Percentiles rank a stretch among this genome's conserved stretches.
phyloP scores from a whole-genome alignment of 1,140 invertebrate genomes.

The Drosophila rufa region DNA sequence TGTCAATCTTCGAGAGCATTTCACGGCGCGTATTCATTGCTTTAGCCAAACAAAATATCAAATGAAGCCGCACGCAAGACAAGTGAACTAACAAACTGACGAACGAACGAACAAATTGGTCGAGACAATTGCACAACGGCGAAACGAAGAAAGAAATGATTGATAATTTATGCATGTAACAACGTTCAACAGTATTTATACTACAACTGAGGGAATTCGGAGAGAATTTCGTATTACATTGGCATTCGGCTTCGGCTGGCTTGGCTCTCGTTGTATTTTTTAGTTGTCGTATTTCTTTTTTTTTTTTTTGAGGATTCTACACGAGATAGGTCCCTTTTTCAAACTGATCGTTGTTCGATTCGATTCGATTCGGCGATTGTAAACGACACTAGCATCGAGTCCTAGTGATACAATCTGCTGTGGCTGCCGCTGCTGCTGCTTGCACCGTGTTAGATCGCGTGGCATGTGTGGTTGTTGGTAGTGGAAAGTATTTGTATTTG shows the following conservation, averaged over 20 bases:
- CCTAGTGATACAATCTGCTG: constrained; percentile 45
- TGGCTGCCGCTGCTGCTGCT: constrained; percentile 30
- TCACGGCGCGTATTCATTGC: constrained; percentile 26
- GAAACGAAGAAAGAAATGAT: constrained; percentile 59
- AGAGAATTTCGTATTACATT: constrained; percentile 40
- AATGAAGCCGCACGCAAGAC: constrained; percentile 62
- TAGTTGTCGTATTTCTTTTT: constrained; percentile 28
- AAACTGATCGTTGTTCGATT: constrained; percentile 47
- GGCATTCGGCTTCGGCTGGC: constrained; percentile 6
- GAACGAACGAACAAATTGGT: constrained; percentile 58
- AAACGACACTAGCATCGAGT: constrained; percentile 30
- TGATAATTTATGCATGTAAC: constrained; percentile 42
- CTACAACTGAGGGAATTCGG: constrained; percentile 22
- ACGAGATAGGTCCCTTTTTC: constrained; percentile 30
- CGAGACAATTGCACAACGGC: constrained; percentile 62
- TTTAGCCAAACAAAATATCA: constrained; percentile 46
- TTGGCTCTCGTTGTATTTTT: constrained; percentile 14
- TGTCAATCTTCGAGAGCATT: constrained; percentile 36
- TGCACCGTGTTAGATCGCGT: constrained; percentile 40
- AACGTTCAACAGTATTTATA: constrained; percentile 33
- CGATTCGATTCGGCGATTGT: constrained; percentile 27
- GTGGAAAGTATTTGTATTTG: constrained; percentile 49
- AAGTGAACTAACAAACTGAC: constrained; percentile 61
- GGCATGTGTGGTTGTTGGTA: constrained; percentile 37
- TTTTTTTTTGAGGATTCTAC: constrained; percentile 21